Percentiles rank a stretch among this genome's conserved stretches.
Conservation (phyloP, 2,797 vertebrate species). For the Pelodytes ibericus region DNA sequence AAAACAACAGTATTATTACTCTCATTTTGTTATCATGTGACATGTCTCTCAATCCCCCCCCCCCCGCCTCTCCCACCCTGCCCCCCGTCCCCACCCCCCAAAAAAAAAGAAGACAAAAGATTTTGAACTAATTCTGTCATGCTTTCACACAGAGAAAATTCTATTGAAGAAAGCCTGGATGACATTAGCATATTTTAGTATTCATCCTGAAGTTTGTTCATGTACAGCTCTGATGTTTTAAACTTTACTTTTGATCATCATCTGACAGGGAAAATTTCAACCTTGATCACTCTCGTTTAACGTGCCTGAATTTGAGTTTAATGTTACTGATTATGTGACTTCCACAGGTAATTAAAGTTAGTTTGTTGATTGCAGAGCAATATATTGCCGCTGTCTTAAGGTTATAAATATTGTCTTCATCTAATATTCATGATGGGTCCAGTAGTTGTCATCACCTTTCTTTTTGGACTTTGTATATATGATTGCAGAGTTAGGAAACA, state of each 20-base stretch:
- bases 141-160: conserved; percentile 6
- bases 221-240: conserved; percentile 61
- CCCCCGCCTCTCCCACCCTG: no score
- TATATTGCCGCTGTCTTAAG: no score
- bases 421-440: no score
- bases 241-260: conserved; percentile 57
- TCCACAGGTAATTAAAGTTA: conserved; percentile 16
- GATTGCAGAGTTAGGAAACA: no score
- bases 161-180: conserved; percentile 55
- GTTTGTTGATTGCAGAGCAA: background rate
- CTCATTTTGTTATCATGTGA: no score
- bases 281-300: conserved; percentile 64
- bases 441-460: no score
- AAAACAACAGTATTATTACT: no score
- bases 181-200: conserved; percentile 57
- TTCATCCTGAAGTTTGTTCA: conserved; percentile 48
- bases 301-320: conserved; percentile 56
- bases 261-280: conserved; percentile 58
- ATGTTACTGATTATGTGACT: conserved; percentile 57
- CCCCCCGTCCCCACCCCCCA: background rate
- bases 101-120: background rate
- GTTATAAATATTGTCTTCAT: no score
- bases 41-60: no score
- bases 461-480: no score
- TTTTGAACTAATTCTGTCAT: conserved; percentile 43